Evolutionary conservation across 2,113 vertebrate species (phyloP), one percentile per base, ranked within the genome.

Genomic region (Heteronetta atricapilla): DNA sequence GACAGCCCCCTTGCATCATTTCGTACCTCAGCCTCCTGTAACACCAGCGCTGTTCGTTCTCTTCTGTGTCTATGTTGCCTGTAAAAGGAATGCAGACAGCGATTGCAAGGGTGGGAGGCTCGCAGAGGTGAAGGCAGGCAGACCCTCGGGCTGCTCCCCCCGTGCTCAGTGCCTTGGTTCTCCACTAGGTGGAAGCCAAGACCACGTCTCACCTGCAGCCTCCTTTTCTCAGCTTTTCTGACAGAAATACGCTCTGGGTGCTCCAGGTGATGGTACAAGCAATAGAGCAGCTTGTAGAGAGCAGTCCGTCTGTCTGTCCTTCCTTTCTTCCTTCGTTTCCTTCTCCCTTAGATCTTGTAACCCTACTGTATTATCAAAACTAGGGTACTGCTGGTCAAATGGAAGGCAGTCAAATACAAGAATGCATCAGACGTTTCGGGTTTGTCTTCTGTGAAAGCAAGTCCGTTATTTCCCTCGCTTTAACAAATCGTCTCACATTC

Each of bases 161-260:
- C 46, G 46, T 21, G 46, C 10, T 22, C 46, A 48, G 46, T 21
- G 50, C 52, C 52, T 26, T 53, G 26, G 14, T 59, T 66, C 79
- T 80, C 95, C 96, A 42, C 63, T 28, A 94, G 91, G 26, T 77
- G 96, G 96, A 83, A 94, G 59, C 82, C 87, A 31, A 93, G 72
- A 40, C n/a, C 28, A 3, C 3, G 11, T 29, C 53, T 19, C 20
- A 17, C 6, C 14, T 33, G 11, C 11, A 16, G 9, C 5, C 29
- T 62, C 31, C 59, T 48, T 48, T 4, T 18, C 0, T 0, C 2
- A 26, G 31, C 28, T 60, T 16, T 26, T 21, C 2, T 26, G 26
- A 48, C 46, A 62, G 62, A 28, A 2, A 28, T 5, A 9, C 3
- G 0, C 19, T 3, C 1, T 1, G 29, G 2, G 38, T 12, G 28